Conservation (phyloP, 2,888 invertebrate species). For the Parnassius glacialis region DNA sequence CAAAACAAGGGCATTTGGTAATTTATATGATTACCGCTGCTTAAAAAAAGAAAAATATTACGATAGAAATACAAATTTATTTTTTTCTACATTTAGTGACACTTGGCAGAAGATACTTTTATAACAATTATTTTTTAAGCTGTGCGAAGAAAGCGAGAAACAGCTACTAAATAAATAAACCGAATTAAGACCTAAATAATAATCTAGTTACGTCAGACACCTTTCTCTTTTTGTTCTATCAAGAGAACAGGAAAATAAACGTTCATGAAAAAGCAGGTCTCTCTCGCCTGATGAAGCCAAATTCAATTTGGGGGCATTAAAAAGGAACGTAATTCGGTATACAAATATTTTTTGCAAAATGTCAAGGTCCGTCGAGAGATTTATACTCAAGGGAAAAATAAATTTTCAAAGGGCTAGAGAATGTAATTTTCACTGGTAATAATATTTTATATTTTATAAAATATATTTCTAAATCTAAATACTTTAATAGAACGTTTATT, state of each 20-base stretch:
- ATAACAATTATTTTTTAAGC: neutral
- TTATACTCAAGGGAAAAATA: neutral
- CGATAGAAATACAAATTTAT: too few relatives aligned
- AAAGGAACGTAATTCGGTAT: conserved; percentile 13
- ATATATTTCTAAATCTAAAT: too few relatives aligned
- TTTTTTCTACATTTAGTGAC: too few relatives aligned
- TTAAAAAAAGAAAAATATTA: too few relatives aligned
- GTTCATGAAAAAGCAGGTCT: neutral
- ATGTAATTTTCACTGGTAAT: too few relatives aligned
- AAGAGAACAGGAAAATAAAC: conserved; percentile 7
- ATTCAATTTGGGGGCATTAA: conserved; percentile 15
- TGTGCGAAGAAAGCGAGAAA: neutral
- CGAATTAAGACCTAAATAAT: neutral
- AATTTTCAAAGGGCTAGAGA: too few relatives aligned
- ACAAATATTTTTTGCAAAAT: conserved; percentile 17
- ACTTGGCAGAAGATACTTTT: too few relatives aligned
- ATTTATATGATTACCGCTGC: too few relatives aligned
- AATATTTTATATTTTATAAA: too few relatives aligned
- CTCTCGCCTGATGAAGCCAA: conserved; percentile 8
- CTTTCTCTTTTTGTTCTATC: neutral
- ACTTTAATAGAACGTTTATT: too few relatives aligned
- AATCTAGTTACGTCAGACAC: neutral
- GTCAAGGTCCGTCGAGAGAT: neutral
- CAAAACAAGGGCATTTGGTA: too few relatives aligned
- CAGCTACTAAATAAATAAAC: neutral